Evolutionary conservation across 2,888 invertebrate species (phyloP), one percentile per base, ranked within the genome.

Genomic region (Nomada goodeniana): DNA sequence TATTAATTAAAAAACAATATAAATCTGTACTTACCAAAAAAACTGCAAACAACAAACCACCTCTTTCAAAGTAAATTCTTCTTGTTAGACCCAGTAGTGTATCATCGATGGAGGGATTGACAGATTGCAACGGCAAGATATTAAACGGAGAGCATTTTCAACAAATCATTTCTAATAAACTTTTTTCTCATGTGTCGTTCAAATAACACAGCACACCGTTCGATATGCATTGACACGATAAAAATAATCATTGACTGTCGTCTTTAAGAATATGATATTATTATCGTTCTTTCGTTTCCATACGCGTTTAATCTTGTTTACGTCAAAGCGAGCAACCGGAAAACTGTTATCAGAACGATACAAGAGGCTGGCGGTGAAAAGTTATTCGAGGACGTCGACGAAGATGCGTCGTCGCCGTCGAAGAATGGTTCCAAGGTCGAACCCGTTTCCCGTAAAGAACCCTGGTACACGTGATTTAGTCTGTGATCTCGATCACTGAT

Each of bases 371-470:
- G 73, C 55, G 85, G 81, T 65, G 83, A 84, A 72, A 80, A 82
- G 57, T 65, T 47, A 29, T 47, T 68, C 42, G 85, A 59, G 26
- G 84, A 83, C 26, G 80, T 79, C 52, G 83, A 83, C 57, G 87
- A 74, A n/a, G 85, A 72, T 63, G 50, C 72, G 63, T 80, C 80
- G 36, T 83, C 88, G 42, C 42, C 68, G 67, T 86, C 74, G 72
- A 82, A 76, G 71, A 53, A 65, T 29, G 92, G 91, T 77, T 89
- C 91, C 72, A 71, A 94, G 85, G 84, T 96, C 94, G 84, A 91
- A n/a, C 95, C 95, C 72, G 96, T 95, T 94, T 96, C 96, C 83
- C 96, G 94, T 52, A 96, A 94, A 2, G 96, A 95, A 61, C 96
- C 96, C 90, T 96, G 96, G 89, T 95, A 96, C 76, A 96, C 95